Evolutionary conservation across 2,797 vertebrate genomes (phyloP).

Genomic region (Halcyon smyrnensis): DNA sequence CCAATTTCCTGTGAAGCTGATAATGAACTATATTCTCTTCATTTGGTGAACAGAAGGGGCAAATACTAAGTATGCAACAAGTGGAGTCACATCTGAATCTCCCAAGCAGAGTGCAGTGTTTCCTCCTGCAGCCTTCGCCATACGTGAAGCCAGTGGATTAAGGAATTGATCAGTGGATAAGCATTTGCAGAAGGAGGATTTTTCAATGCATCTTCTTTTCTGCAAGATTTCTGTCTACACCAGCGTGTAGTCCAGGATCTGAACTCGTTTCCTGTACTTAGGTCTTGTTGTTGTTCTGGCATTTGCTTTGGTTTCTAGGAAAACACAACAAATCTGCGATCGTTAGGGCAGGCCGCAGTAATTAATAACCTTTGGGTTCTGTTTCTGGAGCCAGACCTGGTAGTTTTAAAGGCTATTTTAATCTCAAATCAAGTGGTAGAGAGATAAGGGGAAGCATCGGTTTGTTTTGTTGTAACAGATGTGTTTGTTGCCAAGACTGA

Average conservation of each 20-base stretch:
- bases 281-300: not conserved
- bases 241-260: not conserved
- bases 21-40: not conserved
- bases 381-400: conserved; percentile 6
- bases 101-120: not conserved
- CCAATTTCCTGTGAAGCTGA: not conserved
- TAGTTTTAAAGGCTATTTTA: conserved; percentile 54
- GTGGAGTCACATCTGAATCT: not conserved
- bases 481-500: conserved; percentile 56
- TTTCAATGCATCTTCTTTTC: not conserved
- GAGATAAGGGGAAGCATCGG: not conserved
- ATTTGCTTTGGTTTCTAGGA: conserved; percentile 11
- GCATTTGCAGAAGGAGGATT: not conserved
- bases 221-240: not conserved
- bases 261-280: not conserved
- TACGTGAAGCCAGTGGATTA: not conserved
- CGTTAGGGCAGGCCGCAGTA: not conserved
- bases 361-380: conserved; percentile 53
- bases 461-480: conserved; percentile 17
- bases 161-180: not conserved
- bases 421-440: conserved; percentile 35
- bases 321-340: conserved; percentile 15
- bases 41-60: not conserved
- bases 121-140: not conserved
- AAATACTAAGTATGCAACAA: not conserved